Evolutionary conservation across 2,113 vertebrate species (phyloP).

Genomic region (Ceyx cyanopectus): DNA sequence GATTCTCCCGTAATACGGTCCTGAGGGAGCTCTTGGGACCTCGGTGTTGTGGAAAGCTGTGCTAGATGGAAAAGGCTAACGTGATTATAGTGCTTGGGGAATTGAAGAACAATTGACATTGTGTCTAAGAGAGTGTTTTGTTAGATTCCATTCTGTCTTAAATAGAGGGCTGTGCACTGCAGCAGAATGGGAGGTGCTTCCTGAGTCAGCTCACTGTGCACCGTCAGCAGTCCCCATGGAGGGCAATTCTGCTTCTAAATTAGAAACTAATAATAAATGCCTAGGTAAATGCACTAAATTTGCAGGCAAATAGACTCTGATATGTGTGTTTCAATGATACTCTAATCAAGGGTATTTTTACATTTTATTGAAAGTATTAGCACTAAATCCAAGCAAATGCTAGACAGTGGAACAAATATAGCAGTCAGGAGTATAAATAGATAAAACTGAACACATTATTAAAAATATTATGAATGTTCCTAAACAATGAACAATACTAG

Average conservation of each 20-base stretch:
- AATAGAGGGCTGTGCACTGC: not conserved
- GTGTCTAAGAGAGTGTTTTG: not conserved
- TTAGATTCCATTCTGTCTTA: not conserved
- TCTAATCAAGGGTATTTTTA: not conserved
- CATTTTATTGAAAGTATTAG: not conserved
- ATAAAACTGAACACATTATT: not conserved
- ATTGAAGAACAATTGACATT: not conserved
- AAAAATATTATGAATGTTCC: not conserved
- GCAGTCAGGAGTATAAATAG: not conserved
- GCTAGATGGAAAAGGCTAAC: slow-evolving; percentile 10
- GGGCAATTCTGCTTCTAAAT: not conserved
- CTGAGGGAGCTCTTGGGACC: not conserved
- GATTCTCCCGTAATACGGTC: not conserved
- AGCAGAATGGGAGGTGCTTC: slow-evolving; percentile 11
- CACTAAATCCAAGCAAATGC: not conserved
- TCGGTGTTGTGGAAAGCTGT: not conserved
- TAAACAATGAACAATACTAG: not conserved
- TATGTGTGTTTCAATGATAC: not conserved
- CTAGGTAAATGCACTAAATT: not conserved
- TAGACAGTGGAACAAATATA: not conserved
- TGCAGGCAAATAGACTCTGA: not conserved
- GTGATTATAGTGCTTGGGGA: not conserved
- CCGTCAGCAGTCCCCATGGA: not conserved
- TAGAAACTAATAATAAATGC: not conserved
- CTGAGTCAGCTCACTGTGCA: not conserved